Conservation (phyloP, 1,140 invertebrate genomes). For the Odontomachus brunneus region DNA sequence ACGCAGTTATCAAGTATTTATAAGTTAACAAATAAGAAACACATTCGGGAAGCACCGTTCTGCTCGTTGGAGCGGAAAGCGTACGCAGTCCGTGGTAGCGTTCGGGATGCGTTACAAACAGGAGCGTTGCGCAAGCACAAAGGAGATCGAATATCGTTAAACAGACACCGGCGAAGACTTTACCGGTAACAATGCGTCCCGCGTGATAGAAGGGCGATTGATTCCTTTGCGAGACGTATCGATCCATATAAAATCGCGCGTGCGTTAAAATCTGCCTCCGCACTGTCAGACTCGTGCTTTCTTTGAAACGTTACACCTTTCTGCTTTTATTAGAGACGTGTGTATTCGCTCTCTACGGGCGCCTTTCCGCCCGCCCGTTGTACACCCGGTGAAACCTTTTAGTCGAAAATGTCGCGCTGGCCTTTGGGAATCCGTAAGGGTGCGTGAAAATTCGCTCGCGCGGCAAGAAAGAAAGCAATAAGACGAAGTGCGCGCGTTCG, state of each 20-base stretch:
- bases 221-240: constrained; percentile 30
- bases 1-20: background rate
- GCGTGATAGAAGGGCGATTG: constrained; percentile 9
- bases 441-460: constrained; percentile 1
- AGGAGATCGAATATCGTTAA: constrained; percentile 20
- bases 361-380: background rate
- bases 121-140: background rate
- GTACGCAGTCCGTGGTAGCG: background rate
- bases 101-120: background rate
- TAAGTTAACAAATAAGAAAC: background rate
- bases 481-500: no score
- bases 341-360: constrained; percentile 23
- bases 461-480: background rate
- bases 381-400: constrained; percentile 12
- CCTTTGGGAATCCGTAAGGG: background rate
- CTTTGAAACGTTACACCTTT: constrained; percentile 43
- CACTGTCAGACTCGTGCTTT: background rate
- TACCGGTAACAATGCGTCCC: constrained; percentile 32
- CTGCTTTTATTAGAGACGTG: constrained; percentile 37
- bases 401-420: constrained; percentile 12
- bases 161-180: constrained; percentile 9
- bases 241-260: constrained; percentile 33
- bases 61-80: background rate
- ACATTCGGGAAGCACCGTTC: background rate
- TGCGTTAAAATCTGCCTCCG: constrained; percentile 23